Evolutionary conservation across 1,140 invertebrate species (phyloP).

Genomic region (Rhopalosiphum maidis): DNA sequence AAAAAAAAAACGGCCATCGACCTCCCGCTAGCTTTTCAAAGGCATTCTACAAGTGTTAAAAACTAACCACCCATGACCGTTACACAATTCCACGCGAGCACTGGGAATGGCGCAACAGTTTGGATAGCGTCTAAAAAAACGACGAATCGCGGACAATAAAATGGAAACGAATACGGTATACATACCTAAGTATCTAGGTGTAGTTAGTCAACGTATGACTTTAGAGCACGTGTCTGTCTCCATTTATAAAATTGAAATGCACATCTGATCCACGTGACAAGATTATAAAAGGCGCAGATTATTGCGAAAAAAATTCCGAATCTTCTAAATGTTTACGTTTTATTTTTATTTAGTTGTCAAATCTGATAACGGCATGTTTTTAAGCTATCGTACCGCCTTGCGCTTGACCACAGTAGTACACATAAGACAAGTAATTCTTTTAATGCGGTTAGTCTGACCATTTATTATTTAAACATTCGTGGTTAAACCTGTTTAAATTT

Average conservation of each 20-base stretch:
- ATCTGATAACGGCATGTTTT: neutral
- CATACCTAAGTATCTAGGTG: neutral
- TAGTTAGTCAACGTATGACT: neutral
- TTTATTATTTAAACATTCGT: neutral
- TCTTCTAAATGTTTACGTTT: neutral
- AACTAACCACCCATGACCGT: slow-evolving; percentile 52
- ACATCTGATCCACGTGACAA: neutral
- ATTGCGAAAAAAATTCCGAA: neutral
- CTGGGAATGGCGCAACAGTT: slow-evolving; percentile 32
- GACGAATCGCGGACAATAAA: neutral
- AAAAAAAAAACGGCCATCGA: slow-evolving; percentile 54
- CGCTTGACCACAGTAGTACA: neutral
- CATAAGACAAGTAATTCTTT: neutral
- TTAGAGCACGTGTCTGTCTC: neutral
- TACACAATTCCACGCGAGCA: neutral
- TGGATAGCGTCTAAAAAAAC: neutral
- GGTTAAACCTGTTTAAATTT: neutral
- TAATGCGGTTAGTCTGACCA: neutral
- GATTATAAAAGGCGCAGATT: neutral
- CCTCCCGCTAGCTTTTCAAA: slow-evolving; percentile 44
- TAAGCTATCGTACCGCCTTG: neutral
- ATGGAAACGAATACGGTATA: neutral
- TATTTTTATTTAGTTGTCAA: neutral
- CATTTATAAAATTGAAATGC: neutral
- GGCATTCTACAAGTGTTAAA: slow-evolving; percentile 56